A percentile compares a stretch with the other conserved stretches of the same genome.
Evolutionary conservation across 1,140 invertebrate species (phyloP).

Genomic region (Leguminivora glycinivorella): DNA sequence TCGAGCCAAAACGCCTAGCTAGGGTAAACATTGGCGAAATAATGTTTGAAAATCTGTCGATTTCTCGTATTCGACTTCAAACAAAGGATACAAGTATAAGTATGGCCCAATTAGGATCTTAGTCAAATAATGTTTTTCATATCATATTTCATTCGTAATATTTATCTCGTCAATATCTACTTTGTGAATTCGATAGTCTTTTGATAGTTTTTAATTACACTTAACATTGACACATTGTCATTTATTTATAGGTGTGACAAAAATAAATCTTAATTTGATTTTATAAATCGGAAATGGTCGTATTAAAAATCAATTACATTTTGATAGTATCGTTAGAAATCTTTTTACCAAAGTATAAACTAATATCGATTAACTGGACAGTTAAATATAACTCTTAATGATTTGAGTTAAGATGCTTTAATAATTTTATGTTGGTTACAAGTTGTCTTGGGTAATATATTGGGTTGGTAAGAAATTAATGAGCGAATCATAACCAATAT

Average conservation of each 20-base stretch:
- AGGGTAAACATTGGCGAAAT: too few species aligned
- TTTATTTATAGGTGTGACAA: not conserved
- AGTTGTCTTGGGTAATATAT: not conserved
- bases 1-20: too few species aligned
- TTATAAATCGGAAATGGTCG: constrained; percentile 5
- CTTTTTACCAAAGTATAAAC: not conserved
- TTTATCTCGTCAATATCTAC: not conserved
- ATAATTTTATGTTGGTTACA: not conserved
- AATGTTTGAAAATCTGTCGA: too few species aligned
- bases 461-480: too few species aligned
- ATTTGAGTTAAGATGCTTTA: not conserved
- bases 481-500: too few species aligned
- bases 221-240: not conserved
- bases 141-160: not conserved
- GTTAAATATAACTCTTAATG: constrained; percentile 8
- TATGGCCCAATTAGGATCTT: too few species aligned
- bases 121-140: not conserved
- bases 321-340: not conserved
- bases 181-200: not conserved
- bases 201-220: not conserved
- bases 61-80: too few species aligned
- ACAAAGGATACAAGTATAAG: too few species aligned
- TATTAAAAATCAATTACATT: constrained; percentile 20
- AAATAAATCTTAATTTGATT: not conserved
- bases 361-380: not conserved